Percentiles rank a stretch among this genome's conserved stretches.
Evolutionary conservation across 2,113 vertebrate species (phyloP).

Genomic region (Glaucidium brasilianum): DNA sequence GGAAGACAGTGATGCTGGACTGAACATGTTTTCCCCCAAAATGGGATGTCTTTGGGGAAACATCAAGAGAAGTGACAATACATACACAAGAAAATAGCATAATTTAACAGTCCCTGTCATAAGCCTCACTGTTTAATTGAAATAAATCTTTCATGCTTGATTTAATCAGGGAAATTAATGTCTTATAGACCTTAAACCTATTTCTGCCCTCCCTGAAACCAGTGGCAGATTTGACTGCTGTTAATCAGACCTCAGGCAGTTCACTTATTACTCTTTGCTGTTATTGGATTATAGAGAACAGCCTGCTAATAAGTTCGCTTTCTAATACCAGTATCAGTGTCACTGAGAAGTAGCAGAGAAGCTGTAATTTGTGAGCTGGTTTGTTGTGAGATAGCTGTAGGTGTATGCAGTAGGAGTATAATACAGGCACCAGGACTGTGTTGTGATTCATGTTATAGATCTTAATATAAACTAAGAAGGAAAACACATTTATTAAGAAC

Average conservation of each 20-base stretch:
- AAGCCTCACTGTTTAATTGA: neutral
- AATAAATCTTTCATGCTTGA: neutral
- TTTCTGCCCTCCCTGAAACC: neutral
- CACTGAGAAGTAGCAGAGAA: neutral
- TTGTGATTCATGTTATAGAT: constrained; percentile 40
- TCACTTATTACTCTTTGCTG: neutral
- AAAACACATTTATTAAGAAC: constrained; percentile 25
- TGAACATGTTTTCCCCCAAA: neutral
- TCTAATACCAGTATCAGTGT: neutral
- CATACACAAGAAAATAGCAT: neutral
- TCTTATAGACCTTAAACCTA: neutral
- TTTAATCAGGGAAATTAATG: neutral
- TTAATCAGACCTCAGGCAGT: neutral
- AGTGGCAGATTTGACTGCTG: neutral
- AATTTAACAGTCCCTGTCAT: neutral
- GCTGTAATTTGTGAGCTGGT: constrained; percentile 18
- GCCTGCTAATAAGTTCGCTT: neutral
- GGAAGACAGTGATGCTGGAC: neutral
- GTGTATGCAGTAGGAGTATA: constrained; percentile 28
- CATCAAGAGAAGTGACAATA: neutral
- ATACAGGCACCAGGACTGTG: neutral
- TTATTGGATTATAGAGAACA: neutral
- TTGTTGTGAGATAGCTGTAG: constrained; percentile 21
- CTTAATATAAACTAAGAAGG: constrained; percentile 49
- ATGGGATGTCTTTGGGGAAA: neutral